Percentiles rank a stretch among this genome's conserved stretches.
Evolutionary conservation across 1,140 invertebrate genomes (phyloP).

Genomic region (Heliconius eleuchia): DNA sequence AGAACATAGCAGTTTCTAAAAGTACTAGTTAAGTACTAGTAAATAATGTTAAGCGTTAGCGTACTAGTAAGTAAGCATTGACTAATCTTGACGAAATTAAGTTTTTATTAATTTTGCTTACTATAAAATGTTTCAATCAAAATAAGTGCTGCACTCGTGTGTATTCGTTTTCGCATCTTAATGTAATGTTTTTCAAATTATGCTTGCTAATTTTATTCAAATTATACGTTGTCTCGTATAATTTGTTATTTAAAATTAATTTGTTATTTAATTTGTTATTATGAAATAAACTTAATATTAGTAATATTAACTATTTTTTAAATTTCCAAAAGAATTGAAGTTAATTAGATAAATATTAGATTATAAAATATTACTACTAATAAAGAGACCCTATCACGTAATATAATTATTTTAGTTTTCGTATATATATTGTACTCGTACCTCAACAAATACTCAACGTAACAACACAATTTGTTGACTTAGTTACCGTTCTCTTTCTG

Average conservation of each 20-base stretch:
- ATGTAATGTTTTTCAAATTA: neutral
- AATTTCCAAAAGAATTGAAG: neutral
- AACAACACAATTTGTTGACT: neutral
- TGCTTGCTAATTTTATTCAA: neutral
- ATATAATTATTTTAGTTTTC: too few species aligned
- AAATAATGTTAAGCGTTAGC: too few species aligned
- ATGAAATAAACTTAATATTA: neutral
- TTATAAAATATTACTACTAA: too few species aligned
- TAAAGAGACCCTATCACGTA: too few species aligned
- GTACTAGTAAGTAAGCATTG: neutral
- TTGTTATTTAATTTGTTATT: too few species aligned
- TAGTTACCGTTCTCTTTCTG: constrained; percentile 2
- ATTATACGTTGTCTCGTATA: neutral
- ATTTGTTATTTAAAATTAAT: too few species aligned
- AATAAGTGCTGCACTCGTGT: neutral
- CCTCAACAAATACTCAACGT: neutral
- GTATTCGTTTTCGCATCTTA: neutral
- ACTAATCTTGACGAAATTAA: neutral
- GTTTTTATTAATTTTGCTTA: neutral
- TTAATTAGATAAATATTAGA: neutral
- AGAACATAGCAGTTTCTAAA: too few species aligned
- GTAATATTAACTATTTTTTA: neutral
- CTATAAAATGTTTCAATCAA: neutral
- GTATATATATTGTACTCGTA: too few species aligned
- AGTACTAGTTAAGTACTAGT: too few species aligned